phyloP scores from a whole-genome alignment of 1,140 invertebrate species.

The Apolygus lucorum region DNA sequence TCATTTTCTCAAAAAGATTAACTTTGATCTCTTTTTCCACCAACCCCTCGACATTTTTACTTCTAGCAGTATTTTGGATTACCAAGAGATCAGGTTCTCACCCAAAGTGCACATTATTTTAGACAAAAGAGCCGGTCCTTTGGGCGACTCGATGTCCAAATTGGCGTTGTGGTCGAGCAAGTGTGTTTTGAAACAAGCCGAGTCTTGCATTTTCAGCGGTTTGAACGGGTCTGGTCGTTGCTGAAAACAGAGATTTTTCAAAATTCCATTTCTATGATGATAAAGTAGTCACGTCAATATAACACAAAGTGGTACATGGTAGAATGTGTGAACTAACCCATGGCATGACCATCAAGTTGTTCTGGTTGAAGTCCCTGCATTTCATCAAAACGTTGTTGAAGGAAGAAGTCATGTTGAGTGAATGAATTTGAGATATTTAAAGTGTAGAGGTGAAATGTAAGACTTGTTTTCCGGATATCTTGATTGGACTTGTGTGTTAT shows the following conservation, averaged over 20 bases:
- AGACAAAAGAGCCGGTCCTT: neutral
- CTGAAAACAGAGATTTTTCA: slow-evolving; percentile 4
- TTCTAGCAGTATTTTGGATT: too few relatives aligned
- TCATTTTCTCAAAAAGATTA: too few relatives aligned
- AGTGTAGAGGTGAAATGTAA: too few relatives aligned
- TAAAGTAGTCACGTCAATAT: neutral
- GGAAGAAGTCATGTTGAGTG: too few relatives aligned
- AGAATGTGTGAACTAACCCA: neutral
- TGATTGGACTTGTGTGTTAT: too few relatives aligned
- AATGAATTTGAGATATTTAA: too few relatives aligned
- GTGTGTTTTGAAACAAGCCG: slow-evolving; percentile 13
- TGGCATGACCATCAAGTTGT: neutral
- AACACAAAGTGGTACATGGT: neutral
- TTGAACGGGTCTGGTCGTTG: slow-evolving; percentile 16
- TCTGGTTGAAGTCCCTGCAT: neutral
- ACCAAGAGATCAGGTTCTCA: neutral
- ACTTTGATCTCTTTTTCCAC: too few relatives aligned
- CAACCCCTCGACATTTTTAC: too few relatives aligned
- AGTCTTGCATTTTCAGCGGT: slow-evolving; percentile 20
- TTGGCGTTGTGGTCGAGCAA: slow-evolving; percentile 19
- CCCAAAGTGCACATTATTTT: slow-evolving; percentile 23
- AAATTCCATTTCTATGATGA: neutral
- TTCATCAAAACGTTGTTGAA: neutral
- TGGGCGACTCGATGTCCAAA: slow-evolving; percentile 25
- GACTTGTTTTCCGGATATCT: too few relatives aligned